Evolutionary conservation across 2,797 vertebrate genomes (phyloP).

Genomic region (Sebastolobus alascanus): DNA sequence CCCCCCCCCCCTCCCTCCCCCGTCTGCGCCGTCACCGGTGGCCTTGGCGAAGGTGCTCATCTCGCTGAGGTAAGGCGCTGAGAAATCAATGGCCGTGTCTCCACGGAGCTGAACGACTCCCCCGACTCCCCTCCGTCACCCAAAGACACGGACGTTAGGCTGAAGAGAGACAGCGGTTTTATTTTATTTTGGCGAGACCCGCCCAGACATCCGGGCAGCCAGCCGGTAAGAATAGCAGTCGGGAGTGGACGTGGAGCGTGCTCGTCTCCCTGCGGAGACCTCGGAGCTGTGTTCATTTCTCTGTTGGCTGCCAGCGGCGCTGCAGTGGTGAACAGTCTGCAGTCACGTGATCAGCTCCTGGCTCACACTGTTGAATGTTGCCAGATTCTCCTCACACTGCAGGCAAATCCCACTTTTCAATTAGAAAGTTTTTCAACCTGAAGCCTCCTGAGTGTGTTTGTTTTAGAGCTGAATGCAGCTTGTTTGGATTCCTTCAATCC

Average conservation of each 20-base stretch:
- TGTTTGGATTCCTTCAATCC: not conserved
- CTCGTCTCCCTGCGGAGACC: constrained; percentile 25
- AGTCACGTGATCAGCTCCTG: constrained; percentile 20
- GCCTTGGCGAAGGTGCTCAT: constrained; percentile 62
- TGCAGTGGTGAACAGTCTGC: constrained; percentile 3
- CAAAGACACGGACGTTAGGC: not conserved
- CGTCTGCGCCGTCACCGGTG: constrained; percentile 3
- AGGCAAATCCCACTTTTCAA: constrained; percentile 13
- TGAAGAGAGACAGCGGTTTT: not conserved
- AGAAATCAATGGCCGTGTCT: constrained; percentile 69
- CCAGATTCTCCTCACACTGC: not conserved
- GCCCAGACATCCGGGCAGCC: constrained; percentile 2
- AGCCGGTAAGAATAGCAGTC: not conserved
- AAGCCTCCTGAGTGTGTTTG: not conserved
- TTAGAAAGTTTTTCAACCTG: not conserved
- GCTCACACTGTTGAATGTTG: not conserved
- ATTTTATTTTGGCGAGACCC: constrained; percentile 22
- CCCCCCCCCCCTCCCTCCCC: not conserved
- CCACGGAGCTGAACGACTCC: constrained; percentile 29
- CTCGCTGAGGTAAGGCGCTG: constrained; percentile 44
- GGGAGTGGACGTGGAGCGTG: not conserved
- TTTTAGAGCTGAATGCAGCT: not conserved
- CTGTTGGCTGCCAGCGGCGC: constrained; percentile 9
- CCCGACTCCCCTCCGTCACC: constrained; percentile 35
- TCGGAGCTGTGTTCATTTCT: not conserved